Conservation (phyloP, 2,113 vertebrate genomes). For the Petromus typicus region DNA sequence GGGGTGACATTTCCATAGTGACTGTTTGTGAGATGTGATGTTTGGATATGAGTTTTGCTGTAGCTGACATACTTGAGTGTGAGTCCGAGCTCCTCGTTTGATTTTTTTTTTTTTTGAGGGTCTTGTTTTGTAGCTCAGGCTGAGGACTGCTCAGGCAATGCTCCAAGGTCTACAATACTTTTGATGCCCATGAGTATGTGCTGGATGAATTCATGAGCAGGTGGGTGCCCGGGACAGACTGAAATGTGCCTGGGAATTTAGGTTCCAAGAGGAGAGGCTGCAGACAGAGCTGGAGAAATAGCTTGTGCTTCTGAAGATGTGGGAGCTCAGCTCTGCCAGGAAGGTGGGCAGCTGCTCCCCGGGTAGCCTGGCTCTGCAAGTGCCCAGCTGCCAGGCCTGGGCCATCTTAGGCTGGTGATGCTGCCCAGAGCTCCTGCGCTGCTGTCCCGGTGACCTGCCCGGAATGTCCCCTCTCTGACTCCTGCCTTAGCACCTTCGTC, state of each 20-base stretch:
- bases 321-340: not conserved
- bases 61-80: not conserved
- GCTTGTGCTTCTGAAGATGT: not conserved
- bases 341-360: not conserved
- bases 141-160: no score
- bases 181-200: fast-evolving
- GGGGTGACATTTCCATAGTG: not conserved
- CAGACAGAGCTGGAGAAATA: conserved; percentile 11
- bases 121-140: not conserved
- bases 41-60: not conserved
- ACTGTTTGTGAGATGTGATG: not conserved
- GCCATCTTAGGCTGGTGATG: conserved; percentile 15
- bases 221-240: not conserved
- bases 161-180: not conserved
- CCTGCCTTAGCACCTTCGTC: conserved; percentile 1
- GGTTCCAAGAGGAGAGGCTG: conserved; percentile 29
- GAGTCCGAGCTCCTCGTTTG: not conserved
- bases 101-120: not conserved
- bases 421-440: not conserved
- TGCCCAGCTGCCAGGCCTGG: not conserved
- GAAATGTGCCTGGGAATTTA: not conserved
- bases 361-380: not conserved
- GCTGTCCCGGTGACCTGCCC: not conserved
- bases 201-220: not conserved
- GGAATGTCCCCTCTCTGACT: conserved; percentile 53